Evolutionary conservation across 2,888 invertebrate species (phyloP).

Genomic region (Argynnis bischoffii): DNA sequence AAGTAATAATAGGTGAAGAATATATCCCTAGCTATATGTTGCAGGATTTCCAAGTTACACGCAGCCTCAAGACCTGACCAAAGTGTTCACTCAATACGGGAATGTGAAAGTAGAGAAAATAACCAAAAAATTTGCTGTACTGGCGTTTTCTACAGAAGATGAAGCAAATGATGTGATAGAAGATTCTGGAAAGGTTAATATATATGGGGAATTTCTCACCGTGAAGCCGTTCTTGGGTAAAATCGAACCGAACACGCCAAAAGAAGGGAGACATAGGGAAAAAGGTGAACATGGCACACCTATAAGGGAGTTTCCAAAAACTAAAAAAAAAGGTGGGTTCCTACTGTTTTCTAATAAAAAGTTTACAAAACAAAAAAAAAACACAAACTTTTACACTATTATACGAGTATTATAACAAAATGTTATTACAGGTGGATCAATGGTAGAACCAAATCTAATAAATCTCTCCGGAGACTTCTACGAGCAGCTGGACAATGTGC

Average conservation of each 20-base stretch:
- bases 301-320: constrained; percentile 47
- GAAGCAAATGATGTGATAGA: constrained; percentile 49
- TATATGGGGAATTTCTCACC: constrained; percentile 60
- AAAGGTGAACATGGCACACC: constrained; percentile 31
- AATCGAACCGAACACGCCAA: constrained; percentile 35
- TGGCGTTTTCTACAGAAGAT: constrained; percentile 45
- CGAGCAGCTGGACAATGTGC: constrained; percentile 61
- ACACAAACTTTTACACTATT: no score
- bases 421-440: constrained; percentile 22
- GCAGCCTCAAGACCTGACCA: constrained; percentile 54
- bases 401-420: no score
- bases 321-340: constrained; percentile 53
- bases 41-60: constrained; percentile 64
- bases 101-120: constrained; percentile 49
- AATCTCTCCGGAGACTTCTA: constrained; percentile 64
- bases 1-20: neutral
- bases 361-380: no score
- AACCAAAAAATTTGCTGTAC: constrained; percentile 44
- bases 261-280: constrained; percentile 30
- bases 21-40: constrained; percentile 13
- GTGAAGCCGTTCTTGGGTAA: constrained; percentile 46
- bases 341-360: neutral
- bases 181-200: constrained; percentile 46
- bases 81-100: constrained; percentile 55
- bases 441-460: constrained; percentile 54